Percentiles rank a stretch among this genome's conserved stretches.
phyloP scores from a whole-genome alignment of 2,888 invertebrate species.

The Piscicola geometra region DNA sequence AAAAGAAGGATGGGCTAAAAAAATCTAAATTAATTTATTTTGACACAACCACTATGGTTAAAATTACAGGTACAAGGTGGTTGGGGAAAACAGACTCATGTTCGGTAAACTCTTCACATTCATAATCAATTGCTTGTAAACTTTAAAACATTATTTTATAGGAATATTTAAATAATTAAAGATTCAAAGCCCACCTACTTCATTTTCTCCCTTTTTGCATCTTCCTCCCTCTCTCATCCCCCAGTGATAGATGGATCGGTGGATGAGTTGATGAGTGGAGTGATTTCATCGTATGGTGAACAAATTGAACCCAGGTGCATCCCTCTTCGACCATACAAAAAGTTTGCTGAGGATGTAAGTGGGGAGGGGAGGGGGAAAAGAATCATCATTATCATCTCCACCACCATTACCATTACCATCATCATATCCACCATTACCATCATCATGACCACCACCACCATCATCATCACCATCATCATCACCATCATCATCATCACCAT shows the following conservation, averaged over 20 bases:
- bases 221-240: too few species aligned
- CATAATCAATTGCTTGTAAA: too few species aligned
- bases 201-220: too few species aligned
- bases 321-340: slow-evolving; percentile 32
- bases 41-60: too few species aligned
- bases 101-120: not conserved
- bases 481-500: not conserved
- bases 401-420: not conserved
- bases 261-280: slow-evolving; percentile 28
- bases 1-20: too few species aligned
- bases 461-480: not conserved
- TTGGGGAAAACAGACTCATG: not conserved
- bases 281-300: slow-evolving; percentile 35
- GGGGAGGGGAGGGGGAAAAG: too few species aligned
- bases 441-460: not conserved
- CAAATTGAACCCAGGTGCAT: slow-evolving; percentile 31
- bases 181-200: too few species aligned
- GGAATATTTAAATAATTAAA: too few species aligned
- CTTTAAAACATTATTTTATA: too few species aligned
- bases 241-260: slow-evolving; percentile 33
- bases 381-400: too few species aligned
- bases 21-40: too few species aligned
- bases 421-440: too few species aligned
- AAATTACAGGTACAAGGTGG: not conserved
- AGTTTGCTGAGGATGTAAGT: slow-evolving; percentile 36